Evolutionary conservation across 2,113 vertebrate genomes (phyloP).

Genomic region (Boulengeromyrus knoepffleri): DNA sequence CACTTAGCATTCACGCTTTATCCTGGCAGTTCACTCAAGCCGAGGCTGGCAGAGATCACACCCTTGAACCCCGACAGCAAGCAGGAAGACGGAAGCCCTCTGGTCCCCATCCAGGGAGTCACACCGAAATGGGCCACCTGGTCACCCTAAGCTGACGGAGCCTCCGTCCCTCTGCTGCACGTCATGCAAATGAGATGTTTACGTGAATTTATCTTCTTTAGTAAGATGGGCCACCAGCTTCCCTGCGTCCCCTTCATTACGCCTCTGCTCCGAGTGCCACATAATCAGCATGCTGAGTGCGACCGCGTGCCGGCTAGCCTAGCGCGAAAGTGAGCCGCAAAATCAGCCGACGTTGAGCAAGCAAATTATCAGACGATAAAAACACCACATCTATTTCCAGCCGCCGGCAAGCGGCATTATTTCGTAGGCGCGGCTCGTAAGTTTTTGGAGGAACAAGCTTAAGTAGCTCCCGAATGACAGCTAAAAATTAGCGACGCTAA

Average conservation of each 20-base stretch:
- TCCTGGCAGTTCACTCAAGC: background rate
- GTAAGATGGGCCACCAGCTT: background rate
- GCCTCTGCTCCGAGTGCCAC: background rate
- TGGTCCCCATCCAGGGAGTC: background rate
- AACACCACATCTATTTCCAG: background rate
- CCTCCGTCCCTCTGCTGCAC: background rate
- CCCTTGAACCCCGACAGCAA: background rate
- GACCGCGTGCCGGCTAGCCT: background rate
- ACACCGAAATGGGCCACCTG: background rate
- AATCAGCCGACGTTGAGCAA: background rate
- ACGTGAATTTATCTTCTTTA: background rate
- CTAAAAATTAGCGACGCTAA: background rate
- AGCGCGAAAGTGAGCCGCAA: background rate
- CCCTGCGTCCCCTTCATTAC: background rate
- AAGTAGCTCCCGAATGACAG: background rate
- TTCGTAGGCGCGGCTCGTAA: background rate
- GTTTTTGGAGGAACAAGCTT: background rate
- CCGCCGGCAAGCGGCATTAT: background rate
- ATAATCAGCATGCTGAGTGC: background rate
- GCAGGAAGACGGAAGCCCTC: background rate
- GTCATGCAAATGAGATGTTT: background rate
- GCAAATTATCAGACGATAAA: background rate
- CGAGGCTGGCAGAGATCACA: background rate
- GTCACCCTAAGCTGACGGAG: background rate
- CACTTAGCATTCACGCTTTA: background rate